These are phyloP conservation scores for Collichthys lucidus DNA, from an alignment of 2,113 vertebrate genomes.

Conservation along the genomic window DNA sequence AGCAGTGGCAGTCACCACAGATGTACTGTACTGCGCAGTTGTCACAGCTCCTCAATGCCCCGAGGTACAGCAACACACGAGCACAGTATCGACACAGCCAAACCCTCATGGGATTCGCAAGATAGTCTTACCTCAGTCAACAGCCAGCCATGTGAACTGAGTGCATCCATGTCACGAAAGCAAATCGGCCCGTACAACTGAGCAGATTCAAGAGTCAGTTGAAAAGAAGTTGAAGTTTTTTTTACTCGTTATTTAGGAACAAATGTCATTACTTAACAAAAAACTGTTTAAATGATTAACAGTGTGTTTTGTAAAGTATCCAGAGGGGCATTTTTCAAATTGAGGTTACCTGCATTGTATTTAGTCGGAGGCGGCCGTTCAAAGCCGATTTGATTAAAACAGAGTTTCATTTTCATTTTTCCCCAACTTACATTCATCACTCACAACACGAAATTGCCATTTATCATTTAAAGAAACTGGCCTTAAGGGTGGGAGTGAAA, in stretches of 20 bases:
- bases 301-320: not conserved
- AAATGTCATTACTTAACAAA: not conserved
- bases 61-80: slow-evolving; percentile 26
- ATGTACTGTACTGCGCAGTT: slow-evolving; percentile 52
- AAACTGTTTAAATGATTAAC: no score
- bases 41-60: slow-evolving; percentile 57
- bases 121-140: slow-evolving; percentile 29
- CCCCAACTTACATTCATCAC: not conserved
- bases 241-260: not conserved
- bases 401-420: not conserved
- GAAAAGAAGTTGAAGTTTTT: not conserved
- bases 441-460: no score
- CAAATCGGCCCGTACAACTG: not conserved
- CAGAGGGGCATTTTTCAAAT: not conserved
- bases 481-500: no score
- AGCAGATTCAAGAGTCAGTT: not conserved
- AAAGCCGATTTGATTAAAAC: no score
- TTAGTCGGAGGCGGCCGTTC: not conserved
- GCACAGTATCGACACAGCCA: slow-evolving; percentile 15
- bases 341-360: not conserved
- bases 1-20: slow-evolving; percentile 44
- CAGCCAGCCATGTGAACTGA: not conserved
- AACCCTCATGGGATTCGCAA: slow-evolving; percentile 50
- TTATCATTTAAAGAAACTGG: no score
- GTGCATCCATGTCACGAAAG: not conserved